Evolutionary conservation across 2,888 invertebrate genomes (phyloP), one percentile per base, ranked within the genome.

Genomic region (Cactoblastis cactorum): DNA sequence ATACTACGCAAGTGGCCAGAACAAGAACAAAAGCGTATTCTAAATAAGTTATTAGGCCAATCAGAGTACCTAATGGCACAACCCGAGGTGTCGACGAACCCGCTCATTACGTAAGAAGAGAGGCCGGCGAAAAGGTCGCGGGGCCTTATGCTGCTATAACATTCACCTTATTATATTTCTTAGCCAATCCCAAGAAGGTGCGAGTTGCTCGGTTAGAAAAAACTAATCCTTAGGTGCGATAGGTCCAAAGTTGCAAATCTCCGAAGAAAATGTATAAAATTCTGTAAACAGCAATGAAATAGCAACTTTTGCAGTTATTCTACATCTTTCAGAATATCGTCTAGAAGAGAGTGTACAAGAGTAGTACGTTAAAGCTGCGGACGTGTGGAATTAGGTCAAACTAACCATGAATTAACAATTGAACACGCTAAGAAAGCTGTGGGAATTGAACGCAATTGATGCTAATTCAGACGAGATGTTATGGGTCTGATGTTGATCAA

Each of bases 31-130:
- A 49, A 35, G 48, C 22, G 47, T 47, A 43, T 39, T 49, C 38
- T 39, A 24, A 19, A 49, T 34, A 35, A 49, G 51, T 49, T 52
- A 56, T 50, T 53, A 38, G 58, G 58, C 50, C 58, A 52, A 24
- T 41, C 32, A 33, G 51, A 39, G 47, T 45, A 51, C 38, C 52
- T 45, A 33, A 46, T 39, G 47, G 32, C 33, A 39, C 41, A 45
- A 45, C 43, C 43, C n/a, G 28, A 52, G 19, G 51, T 51, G 57
- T 53, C 54, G 51, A 49, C 49, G 57, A 56, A 56, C 57, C 37
- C 24, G 19, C 5, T 45, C 52, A 54, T 74, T 77, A 63, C 69
- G 69, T 65, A 72, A 78, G 62, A 63, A 57, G 66, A 65, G 62
- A 64, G 59, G 63, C 68, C 67, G 66, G 69, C 64, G 52, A 58